Percentiles rank a stretch among this genome's conserved stretches.
These are phyloP conservation scores for Xestoiulus laeticollis DNA, from an alignment of 2,888 invertebrate genomes.

Conservation along the genomic window DNA sequence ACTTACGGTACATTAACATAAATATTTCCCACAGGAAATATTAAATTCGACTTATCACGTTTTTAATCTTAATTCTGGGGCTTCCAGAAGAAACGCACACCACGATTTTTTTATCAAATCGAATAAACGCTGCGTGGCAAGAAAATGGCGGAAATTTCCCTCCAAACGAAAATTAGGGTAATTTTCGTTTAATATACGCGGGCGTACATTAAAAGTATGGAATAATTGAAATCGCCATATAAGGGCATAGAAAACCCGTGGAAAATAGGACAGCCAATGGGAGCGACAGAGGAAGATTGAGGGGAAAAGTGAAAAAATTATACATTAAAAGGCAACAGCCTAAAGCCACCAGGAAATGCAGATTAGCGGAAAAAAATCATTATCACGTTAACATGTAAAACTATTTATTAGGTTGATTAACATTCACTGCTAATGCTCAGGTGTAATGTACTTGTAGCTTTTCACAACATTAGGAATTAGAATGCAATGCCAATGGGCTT, in stretches of 20 bases:
- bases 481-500: too few relatives aligned
- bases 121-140: not conserved
- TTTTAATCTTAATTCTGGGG: conserved; percentile 26
- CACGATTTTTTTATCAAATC: not conserved
- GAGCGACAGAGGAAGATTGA: not conserved
- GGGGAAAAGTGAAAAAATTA: not conserved
- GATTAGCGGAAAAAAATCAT: not conserved
- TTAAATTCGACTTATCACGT: conserved; percentile 19
- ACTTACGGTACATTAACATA: conserved; percentile 6
- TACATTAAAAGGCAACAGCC: not conserved
- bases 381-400: not conserved
- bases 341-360: not conserved
- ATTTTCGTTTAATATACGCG: not conserved
- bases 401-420: not conserved
- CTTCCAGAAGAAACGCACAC: not conserved
- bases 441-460: not conserved
- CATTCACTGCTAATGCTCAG: not conserved
- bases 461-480: not conserved
- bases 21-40: conserved; percentile 26
- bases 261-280: not conserved
- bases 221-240: conserved; percentile 26
- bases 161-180: conserved; percentile 7
- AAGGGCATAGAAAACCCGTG: not conserved
- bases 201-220: not conserved
- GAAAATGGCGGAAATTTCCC: not conserved